Conservation (phyloP, 2,888 invertebrate genomes). For the Cantharis flavilabris region DNA sequence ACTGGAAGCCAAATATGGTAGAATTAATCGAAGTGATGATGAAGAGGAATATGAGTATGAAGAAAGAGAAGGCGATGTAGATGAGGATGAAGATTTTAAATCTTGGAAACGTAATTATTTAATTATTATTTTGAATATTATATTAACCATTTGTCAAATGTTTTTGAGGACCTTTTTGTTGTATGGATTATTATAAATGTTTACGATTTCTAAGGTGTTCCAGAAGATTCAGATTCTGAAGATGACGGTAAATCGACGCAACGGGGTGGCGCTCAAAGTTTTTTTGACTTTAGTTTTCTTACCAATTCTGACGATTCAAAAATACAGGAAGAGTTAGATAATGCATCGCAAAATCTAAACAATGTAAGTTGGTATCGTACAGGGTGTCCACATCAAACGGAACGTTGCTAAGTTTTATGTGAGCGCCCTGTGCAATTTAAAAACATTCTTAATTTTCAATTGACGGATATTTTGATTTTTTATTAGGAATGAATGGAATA, state of each 20-base stretch:
- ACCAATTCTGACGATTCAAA: slow-evolving; percentile 62
- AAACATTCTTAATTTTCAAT: neutral
- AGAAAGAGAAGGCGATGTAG: slow-evolving; percentile 49
- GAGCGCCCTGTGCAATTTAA: neutral
- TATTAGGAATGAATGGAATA: slow-evolving; percentile 17
- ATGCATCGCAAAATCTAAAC: slow-evolving; percentile 47
- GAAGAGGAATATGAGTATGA: slow-evolving; percentile 52
- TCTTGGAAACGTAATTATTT: slow-evolving; percentile 53
- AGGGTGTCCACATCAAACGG: neutral
- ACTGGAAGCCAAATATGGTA: slow-evolving; percentile 75
- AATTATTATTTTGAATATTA: slow-evolving; percentile 2
- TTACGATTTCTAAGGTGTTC: slow-evolving; percentile 35
- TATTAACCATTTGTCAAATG: slow-evolving; percentile 26
- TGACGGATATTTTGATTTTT: neutral
- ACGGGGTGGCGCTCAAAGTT: slow-evolving; percentile 39
- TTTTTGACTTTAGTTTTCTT: slow-evolving; percentile 60
- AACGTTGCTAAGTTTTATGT: neutral
- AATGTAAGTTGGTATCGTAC: slow-evolving; percentile 45
- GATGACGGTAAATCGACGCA: slow-evolving; percentile 38
- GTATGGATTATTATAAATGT: neutral
- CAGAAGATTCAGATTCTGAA: slow-evolving; percentile 38
- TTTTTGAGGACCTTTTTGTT: slow-evolving; percentile 8
- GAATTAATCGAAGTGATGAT: slow-evolving; percentile 59
- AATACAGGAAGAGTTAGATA: slow-evolving; percentile 53
- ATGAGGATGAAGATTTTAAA: slow-evolving; percentile 43